Evolutionary conservation across 2,888 invertebrate species (phyloP).

Genomic region (Drosophila histrio): DNA sequence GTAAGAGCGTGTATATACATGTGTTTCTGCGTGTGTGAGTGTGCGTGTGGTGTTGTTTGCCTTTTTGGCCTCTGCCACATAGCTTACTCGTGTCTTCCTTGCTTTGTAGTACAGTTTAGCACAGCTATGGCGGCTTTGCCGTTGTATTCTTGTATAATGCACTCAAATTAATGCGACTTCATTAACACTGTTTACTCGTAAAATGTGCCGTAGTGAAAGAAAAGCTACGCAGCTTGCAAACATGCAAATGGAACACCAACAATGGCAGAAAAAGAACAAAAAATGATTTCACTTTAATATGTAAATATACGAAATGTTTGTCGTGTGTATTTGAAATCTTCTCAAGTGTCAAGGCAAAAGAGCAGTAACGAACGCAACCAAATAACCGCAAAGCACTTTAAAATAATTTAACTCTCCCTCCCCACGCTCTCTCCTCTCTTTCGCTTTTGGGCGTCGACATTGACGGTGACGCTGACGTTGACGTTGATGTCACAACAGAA

Average conservation of each 20-base stretch:
- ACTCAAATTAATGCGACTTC: constrained; percentile 78
- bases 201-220: constrained; percentile 51
- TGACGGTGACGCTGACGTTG: constrained; percentile 39
- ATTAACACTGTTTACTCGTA: constrained; percentile 77
- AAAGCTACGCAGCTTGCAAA: constrained; percentile 30
- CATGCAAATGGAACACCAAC: constrained; percentile 53
- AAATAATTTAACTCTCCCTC: constrained; percentile 60
- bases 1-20: constrained; percentile 21
- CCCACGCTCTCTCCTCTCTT: constrained; percentile 1
- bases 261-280: constrained; percentile 7
- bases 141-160: constrained; percentile 61
- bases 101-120: constrained; percentile 2
- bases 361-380: constrained; percentile 51
- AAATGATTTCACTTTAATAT: constrained; percentile 45
- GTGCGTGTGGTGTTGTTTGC: constrained; percentile 31
- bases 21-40: constrained; percentile 13
- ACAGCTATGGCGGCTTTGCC: constrained; percentile 24
- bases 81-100: constrained; percentile 5
- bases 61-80: constrained; percentile 30
- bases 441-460: neutral
- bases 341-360: constrained; percentile 45
- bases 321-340: constrained; percentile 34
- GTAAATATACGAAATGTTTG: constrained; percentile 38
- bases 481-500: constrained; percentile 26
- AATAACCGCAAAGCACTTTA: constrained; percentile 72